phyloP scores from a whole-genome alignment of 1,140 invertebrate genomes.

The Popillia japonica region DNA sequence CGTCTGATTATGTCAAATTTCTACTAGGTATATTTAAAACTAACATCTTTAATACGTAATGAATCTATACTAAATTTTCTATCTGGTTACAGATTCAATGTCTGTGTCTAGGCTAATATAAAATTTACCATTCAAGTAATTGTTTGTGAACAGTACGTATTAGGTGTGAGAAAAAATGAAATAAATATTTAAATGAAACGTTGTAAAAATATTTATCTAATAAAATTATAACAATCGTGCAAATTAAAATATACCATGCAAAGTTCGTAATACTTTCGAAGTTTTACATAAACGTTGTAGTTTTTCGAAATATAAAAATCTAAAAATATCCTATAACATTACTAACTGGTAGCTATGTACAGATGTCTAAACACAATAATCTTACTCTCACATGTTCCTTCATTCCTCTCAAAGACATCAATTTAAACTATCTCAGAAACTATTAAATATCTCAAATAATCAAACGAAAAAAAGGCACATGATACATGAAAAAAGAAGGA shows the following conservation, averaged over 20 bases:
- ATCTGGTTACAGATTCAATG: too few species aligned
- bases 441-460: not conserved
- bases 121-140: not conserved
- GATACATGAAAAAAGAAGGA: not conserved
- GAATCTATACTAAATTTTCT: too few species aligned
- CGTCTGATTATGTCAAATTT: too few species aligned
- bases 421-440: not conserved
- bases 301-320: constrained; percentile 5
- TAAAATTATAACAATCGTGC: constrained; percentile 27
- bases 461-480: not conserved
- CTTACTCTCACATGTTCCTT: not conserved
- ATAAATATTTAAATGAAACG: constrained; percentile 9
- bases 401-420: not conserved
- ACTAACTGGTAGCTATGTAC: constrained; percentile 25
- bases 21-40: too few species aligned
- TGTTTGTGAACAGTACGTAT: constrained; percentile 11
- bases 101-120: not conserved
- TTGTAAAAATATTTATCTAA: not conserved
- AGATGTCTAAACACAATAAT: not conserved
- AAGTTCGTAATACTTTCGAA: not conserved
- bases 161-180: not conserved
- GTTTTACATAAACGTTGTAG: not conserved
- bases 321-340: not conserved
- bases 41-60: too few species aligned
- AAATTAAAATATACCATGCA: constrained; percentile 21